Base-by-base conservation (phyloP, 2,888 invertebrate genomes). In the Lamproptera curius region DNA sequence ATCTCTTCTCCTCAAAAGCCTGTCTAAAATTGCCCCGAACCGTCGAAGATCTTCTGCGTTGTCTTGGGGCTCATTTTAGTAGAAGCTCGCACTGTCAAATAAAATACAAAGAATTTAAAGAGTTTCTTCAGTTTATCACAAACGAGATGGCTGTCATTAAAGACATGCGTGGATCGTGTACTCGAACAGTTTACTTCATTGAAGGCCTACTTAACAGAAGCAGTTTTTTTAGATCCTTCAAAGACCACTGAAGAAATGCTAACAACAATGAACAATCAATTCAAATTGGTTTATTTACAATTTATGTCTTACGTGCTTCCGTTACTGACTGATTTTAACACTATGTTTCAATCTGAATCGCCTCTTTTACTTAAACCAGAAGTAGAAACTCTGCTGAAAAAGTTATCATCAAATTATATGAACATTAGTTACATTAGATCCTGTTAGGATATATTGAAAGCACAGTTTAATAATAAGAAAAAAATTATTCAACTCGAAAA, bases 131-230 rank as follows among this genome's bases (percentile, higher is more conserved):
- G 38, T 8, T 44, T 46, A 31, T 48, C 54, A 14, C 44, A 42
- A 31, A 70, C 68, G 23, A 49, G 67, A 28, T 73, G 68, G 69
- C 56, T 71, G 4, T 72, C 67, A n/a, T 13, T 67, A 23, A 63
- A 73, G 58, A 52, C 50, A 9, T 69, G 65, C 56, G 64, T 70
- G 2, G 63, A 68, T 46, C 52, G 72, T 34, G 58, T 67, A 10
- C 51, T 71, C n/a, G 67, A 70, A 48, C 68, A 71, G 48, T 70
- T 63, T 58, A 46, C 50, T 31, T 58, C 62, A 14, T 44, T 73
- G 5, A 51, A 58, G 49, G 58, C 53, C 5, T 70, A 71, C 50
- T 61, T 23, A 23, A 23, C 23, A 23, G 23, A 23, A 23, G 23
- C 23, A 23, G 23, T 23, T 23, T 23, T 23, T 23, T 23, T 8